Evolutionary conservation across 2,113 vertebrate genomes (phyloP).

Genomic region (Gobius niger): DNA sequence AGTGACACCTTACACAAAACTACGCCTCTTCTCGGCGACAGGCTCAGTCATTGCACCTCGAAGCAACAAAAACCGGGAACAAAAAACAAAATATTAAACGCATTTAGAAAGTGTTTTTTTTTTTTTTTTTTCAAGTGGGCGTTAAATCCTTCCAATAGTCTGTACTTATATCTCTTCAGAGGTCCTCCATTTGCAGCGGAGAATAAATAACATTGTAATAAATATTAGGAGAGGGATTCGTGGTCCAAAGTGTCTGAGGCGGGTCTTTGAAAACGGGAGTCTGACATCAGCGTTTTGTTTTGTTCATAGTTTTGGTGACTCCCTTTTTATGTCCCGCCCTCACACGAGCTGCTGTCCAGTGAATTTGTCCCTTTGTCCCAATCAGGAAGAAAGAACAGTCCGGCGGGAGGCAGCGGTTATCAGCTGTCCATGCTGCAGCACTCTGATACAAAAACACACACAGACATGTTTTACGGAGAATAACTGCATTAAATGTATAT

Average conservation of each 20-base stretch:
- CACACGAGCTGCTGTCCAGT: conserved; percentile 40
- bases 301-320: conserved; percentile 15
- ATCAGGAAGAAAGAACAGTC: conserved; percentile 55
- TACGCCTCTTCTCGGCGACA: conserved; percentile 16
- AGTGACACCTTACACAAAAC: neutral
- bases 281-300: conserved; percentile 29
- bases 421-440: conserved; percentile 99
- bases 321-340: conserved; percentile 26
- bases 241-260: conserved; percentile 36
- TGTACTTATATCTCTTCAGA: conserved; percentile 40
- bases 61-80: neutral
- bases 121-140: conserved; percentile 25
- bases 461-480: neutral
- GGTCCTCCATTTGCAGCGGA: conserved; percentile 37
- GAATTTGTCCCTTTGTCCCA: conserved; percentile 44
- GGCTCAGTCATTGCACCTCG: conserved; percentile 10
- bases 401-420: conserved; percentile 72
- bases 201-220: conserved; percentile 70
- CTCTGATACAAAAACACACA: conserved; percentile 73
- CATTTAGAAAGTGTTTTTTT: conserved; percentile 7
- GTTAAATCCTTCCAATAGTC: conserved; percentile 38
- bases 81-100: neutral
- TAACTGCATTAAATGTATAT: too few species aligned
- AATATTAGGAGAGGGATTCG: conserved; percentile 45
- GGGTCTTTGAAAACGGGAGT: conserved; percentile 11